Evolutionary conservation across 2,113 vertebrate genomes (phyloP).

Genomic region (Psephotus haematonotus): DNA sequence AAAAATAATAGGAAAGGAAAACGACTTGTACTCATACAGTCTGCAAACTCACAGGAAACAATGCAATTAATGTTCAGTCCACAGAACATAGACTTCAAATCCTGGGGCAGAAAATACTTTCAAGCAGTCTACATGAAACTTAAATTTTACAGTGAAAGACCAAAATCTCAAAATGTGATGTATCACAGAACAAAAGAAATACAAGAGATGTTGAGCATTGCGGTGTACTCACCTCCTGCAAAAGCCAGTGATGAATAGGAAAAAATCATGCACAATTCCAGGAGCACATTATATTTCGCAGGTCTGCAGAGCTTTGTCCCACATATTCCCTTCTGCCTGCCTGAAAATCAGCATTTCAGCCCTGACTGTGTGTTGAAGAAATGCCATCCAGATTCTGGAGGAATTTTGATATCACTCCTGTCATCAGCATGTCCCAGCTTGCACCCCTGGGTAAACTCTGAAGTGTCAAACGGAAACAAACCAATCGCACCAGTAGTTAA

Average conservation of each 20-base stretch:
- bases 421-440: neutral
- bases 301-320: neutral
- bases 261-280: neutral
- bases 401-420: fast-evolving
- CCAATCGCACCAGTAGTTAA: neutral
- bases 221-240: neutral
- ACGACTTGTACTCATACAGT: neutral
- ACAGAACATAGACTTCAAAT: neutral
- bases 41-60: neutral
- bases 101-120: neutral
- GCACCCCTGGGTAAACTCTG: neutral
- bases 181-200: neutral
- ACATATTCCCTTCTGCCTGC: neutral
- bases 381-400: neutral
- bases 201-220: neutral
- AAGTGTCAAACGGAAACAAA: neutral
- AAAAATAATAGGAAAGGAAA: neutral
- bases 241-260: neutral
- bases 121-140: neutral
- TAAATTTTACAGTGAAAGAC: neutral
- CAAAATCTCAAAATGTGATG: neutral
- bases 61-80: neutral
- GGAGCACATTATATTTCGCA: neutral
- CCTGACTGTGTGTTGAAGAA: neutral
- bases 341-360: neutral